A percentile compares a stretch with the other conserved stretches of the same genome.
These are phyloP conservation scores for Latrodectus elegans DNA, from an alignment of 2,888 invertebrate genomes.

Conservation along the genomic window DNA sequence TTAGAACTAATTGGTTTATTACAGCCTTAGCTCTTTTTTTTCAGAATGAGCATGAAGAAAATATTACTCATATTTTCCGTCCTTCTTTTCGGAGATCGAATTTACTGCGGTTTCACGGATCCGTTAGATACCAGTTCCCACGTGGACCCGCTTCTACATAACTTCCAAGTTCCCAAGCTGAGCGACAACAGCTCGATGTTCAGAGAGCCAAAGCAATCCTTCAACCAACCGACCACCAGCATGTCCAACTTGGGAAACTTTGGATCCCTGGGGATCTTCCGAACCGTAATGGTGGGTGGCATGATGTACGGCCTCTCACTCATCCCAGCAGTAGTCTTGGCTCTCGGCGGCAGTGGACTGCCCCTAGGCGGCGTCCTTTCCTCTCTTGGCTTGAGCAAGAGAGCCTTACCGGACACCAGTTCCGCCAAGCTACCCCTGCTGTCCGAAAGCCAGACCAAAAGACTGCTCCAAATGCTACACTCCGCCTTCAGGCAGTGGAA, in stretches of 20 bases:
- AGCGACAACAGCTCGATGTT: constrained; percentile 42
- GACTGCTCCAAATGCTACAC: constrained; percentile 62
- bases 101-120: constrained; percentile 35
- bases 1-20: background rate
- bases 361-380: constrained; percentile 45
- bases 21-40: background rate
- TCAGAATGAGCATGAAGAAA: background rate
- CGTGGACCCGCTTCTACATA: constrained; percentile 37
- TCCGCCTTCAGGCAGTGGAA: constrained; percentile 63
- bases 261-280: constrained; percentile 28
- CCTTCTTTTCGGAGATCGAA: constrained; percentile 3
- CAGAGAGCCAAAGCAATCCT: constrained; percentile 16
- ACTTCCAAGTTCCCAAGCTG: constrained; percentile 10
- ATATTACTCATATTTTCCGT: background rate
- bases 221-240: constrained; percentile 21
- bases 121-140: constrained; percentile 22
- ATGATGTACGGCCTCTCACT: constrained; percentile 66
- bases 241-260: constrained; percentile 32
- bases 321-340: constrained; percentile 53
- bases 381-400: constrained; percentile 34
- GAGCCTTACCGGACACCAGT: constrained; percentile 46
- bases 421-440: constrained; percentile 61
- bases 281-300: constrained; percentile 67
- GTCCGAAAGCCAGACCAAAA: constrained; percentile 37
- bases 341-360: constrained; percentile 46